phyloP scores from a whole-genome alignment of 2,797 vertebrate species.

The Antrozous pallidus region DNA sequence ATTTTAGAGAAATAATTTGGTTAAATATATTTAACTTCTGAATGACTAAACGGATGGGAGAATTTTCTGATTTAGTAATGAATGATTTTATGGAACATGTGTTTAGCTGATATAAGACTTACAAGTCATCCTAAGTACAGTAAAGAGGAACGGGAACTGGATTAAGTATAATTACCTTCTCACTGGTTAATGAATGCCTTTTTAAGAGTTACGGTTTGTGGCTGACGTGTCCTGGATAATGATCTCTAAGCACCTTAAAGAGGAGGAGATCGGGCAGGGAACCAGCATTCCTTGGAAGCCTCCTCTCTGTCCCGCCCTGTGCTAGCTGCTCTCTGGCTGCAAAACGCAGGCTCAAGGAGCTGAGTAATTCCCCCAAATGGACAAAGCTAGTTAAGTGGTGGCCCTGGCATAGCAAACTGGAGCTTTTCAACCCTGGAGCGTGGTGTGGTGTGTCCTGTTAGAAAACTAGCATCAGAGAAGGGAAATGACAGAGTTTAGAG shows the following conservation, averaged over 20 bases:
- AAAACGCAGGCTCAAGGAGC: not conserved
- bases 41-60: not conserved
- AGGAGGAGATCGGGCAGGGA: not conserved
- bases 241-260: not conserved
- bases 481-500: not conserved
- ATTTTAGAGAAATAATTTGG: not conserved
- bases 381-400: not conserved
- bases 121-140: not conserved
- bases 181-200: not conserved
- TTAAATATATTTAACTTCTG: not conserved
- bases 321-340: not conserved
- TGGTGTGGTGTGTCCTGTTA: not conserved
- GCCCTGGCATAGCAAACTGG: not conserved
- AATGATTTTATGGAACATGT: not conserved
- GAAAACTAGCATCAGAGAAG: not conserved
- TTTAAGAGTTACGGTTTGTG: not conserved
- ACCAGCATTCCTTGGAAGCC: not conserved
- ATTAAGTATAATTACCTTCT: not conserved
- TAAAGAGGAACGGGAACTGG: not conserved
- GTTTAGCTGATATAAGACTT: conserved; percentile 10
- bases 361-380: not conserved
- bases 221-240: not conserved
- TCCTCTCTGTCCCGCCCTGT: not conserved
- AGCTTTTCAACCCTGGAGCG: not conserved
- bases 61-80: not conserved